phyloP scores from a whole-genome alignment of 2,113 vertebrate genomes.

The Hemicordylus capensis region DNA sequence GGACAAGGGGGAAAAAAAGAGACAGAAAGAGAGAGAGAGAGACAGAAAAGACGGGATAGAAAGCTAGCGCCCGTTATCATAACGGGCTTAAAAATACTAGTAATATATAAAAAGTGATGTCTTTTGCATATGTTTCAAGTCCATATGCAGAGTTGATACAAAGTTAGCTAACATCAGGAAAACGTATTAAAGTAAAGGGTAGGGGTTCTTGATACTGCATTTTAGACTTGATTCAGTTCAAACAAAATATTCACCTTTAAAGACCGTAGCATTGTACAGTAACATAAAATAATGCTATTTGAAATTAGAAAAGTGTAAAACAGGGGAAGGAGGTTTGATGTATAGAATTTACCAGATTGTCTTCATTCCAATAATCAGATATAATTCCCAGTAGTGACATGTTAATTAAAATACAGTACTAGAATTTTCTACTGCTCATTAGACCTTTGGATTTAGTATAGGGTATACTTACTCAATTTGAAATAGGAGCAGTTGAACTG shows the following conservation, averaged over 20 bases:
- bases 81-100: no score
- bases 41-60: no score
- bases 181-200: background rate
- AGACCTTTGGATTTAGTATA: constrained; percentile 33
- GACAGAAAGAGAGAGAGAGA: no score
- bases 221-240: background rate
- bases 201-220: no score
- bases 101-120: no score
- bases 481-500: background rate
- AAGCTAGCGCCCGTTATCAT: no score
- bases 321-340: background rate
- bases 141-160: background rate
- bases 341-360: background rate
- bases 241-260: background rate
- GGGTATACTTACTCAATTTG: constrained; percentile 1
- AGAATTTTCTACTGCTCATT: constrained; percentile 23
- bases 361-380: background rate
- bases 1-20: no score
- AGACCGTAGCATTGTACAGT: background rate
- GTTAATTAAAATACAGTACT: constrained; percentile 11
- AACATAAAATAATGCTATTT: background rate
- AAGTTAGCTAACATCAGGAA: background rate
- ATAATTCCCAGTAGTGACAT: background rate
- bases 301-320: constrained; percentile 7
- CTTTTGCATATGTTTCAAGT: background rate